Conservation (phyloP, 1,140 invertebrate species). For the Batillaria attramentaria region DNA sequence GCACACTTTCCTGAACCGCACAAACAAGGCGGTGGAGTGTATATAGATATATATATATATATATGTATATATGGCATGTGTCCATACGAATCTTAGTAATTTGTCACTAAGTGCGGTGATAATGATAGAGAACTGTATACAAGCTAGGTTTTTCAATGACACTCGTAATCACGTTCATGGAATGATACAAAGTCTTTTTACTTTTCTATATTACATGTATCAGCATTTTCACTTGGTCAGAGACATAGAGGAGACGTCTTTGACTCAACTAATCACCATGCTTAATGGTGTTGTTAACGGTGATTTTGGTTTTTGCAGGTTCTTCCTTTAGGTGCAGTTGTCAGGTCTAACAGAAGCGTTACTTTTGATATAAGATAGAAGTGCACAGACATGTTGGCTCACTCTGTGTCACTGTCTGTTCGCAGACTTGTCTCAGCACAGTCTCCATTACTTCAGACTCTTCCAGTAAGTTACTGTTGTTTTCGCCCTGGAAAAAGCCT, state of each 20-base stretch:
- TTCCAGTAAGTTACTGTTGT: background rate
- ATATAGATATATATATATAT: no score
- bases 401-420: background rate
- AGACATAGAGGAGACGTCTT: background rate
- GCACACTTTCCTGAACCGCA: no score
- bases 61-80: no score
- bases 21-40: no score
- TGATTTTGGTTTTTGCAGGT: background rate
- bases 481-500: background rate
- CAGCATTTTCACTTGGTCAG: background rate
- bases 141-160: no score
- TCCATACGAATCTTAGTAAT: no score
- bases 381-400: background rate
- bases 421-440: background rate
- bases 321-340: no score
- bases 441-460: background rate
- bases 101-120: no score
- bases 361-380: background rate
- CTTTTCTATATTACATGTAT: constrained; percentile 1
- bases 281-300: background rate
- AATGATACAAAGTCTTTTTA: no score
- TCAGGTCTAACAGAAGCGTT: background rate
- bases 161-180: no score
- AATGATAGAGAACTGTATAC: no score
- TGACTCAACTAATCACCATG: background rate